Conservation (phyloP, 2,113 vertebrate genomes). For the Podocnemis expansa region DNA sequence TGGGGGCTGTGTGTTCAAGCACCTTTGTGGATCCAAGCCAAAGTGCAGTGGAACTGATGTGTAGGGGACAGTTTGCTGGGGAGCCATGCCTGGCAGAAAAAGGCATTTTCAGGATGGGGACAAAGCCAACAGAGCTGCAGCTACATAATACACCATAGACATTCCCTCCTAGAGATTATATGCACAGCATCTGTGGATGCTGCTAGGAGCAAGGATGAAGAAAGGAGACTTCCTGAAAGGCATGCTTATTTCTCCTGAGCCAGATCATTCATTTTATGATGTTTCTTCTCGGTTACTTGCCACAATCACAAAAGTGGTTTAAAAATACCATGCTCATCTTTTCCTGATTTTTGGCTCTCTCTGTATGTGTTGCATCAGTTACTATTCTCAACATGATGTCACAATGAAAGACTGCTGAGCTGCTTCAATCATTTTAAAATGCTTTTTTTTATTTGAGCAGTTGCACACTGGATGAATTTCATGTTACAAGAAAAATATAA, state of each 20-base stretch:
- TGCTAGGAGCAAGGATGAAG: background rate
- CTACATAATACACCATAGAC: background rate
- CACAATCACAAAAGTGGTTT: background rate
- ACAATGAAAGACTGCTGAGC: background rate
- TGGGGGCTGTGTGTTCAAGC: background rate
- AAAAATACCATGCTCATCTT: background rate
- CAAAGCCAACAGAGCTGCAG: background rate
- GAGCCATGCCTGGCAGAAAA: background rate
- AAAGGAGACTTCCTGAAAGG: rapidly evolving
- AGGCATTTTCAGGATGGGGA: background rate
- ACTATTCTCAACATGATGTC: background rate
- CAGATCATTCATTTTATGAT: rapidly evolving
- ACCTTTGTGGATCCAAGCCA: background rate
- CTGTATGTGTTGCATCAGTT: background rate
- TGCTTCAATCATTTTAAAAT: conserved; percentile 75
- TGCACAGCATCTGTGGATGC: background rate
- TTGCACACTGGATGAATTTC: conserved; percentile 84
- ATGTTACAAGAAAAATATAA: conserved; percentile 83
- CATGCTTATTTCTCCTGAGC: rapidly evolving
- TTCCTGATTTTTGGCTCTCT: background rate
- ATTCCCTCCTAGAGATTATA: background rate
- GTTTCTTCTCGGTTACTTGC: background rate
- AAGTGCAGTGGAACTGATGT: background rate
- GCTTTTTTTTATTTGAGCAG: conserved; percentile 86
- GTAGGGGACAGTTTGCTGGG: background rate